Base-by-base conservation (phyloP, 2,888 invertebrate species). In the Anaspis maculata region DNA sequence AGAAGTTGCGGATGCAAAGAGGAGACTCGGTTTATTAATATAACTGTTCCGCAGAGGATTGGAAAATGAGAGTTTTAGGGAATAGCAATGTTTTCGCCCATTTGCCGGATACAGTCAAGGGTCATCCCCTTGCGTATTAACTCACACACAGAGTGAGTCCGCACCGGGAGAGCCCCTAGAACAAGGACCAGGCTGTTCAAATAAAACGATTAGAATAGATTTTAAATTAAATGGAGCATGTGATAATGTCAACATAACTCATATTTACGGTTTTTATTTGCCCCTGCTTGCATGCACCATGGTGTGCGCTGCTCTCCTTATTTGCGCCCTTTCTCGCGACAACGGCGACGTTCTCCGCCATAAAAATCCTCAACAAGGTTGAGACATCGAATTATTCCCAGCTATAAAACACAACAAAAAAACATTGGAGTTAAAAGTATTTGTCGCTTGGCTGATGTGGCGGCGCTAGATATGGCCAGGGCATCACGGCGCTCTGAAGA, bases 211-310 rank as follows among this genome's bases (percentile, higher is more conserved):
- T 59, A 61, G 60, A 62, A 62, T 61, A 58, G 57, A 64, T 60
- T 59, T 54, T 42, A 55, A 59, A 62, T 60, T 64, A 64, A 66
- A 64, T 66, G 62, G 62, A 54, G 59, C 64, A 62, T 63, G 59
- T 60, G 61, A 62, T 63, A 61, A 62, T 59, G 64, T 57, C 59
- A 50, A 42, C 60, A 63, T 63, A 64, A 63, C 57, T 64, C 62
- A 65, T 64, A 61, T 61, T 61, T 61, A 58, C 58, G 54, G 56
- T 57, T 61, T 57, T 61, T 57, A 30, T 30, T 30, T 23, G 11
- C 13, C n/a, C n/a, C n/a, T n/a, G n/a, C n/a, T n/a, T n/a, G n/a
- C n/a, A n/a, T n/a, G n/a, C n/a, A n/a, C n/a, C n/a, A n/a, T n/a
- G n/a, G n/a, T n/a, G 11, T 22, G 10, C 10, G 3, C 5, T 11